These are phyloP conservation scores for Gortyna flavago DNA, from an alignment of 2,888 invertebrate genomes.

Conservation along the genomic window DNA sequence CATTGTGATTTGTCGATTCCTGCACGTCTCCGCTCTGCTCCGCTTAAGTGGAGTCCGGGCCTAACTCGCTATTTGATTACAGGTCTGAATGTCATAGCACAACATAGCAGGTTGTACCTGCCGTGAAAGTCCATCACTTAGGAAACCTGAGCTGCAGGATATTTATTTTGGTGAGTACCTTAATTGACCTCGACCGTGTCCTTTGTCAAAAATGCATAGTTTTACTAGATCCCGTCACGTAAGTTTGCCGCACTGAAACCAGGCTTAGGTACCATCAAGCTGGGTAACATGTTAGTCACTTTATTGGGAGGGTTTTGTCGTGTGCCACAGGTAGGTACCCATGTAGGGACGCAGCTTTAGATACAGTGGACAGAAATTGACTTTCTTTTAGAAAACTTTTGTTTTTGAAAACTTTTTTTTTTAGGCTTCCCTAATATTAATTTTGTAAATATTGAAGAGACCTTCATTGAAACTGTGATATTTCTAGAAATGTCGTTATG, in stretches of 20 bases:
- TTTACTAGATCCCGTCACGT: background rate
- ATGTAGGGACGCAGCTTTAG: background rate
- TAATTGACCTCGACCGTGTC: background rate
- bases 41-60: background rate
- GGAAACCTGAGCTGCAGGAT: background rate
- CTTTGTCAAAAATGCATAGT: background rate
- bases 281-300: background rate
- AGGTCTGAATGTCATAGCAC: background rate
- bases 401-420: background rate
- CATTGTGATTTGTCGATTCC: too few relatives aligned
- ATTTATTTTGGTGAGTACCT: background rate
- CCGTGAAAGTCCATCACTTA: background rate
- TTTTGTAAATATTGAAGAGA: background rate
- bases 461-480: background rate
- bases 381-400: background rate
- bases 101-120: too few relatives aligned
- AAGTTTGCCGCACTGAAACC: background rate
- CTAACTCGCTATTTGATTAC: background rate
- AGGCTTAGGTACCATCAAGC: background rate
- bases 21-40: too few relatives aligned
- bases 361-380: background rate
- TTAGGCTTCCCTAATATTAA: background rate
- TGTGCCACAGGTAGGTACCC: background rate
- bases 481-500: too few relatives aligned
- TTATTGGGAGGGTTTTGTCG: background rate